These are phyloP conservation scores for Taenioides sp. DNA, from an alignment of 2,797 vertebrate species.

Conservation along the genomic window DNA sequence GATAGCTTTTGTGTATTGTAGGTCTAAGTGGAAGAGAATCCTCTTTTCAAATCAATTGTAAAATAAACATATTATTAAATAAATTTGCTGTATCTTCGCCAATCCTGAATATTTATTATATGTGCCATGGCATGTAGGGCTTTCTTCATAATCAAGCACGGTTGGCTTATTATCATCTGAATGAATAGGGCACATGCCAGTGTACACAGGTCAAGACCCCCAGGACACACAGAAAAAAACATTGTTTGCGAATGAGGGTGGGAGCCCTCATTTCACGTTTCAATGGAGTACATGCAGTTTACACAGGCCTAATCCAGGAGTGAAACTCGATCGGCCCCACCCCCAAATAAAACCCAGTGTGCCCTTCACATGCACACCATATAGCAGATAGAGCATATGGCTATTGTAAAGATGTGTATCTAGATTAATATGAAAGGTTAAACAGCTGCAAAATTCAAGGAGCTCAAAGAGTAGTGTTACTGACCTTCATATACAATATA, in stretches of 20 bases:
- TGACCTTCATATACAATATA: not conserved
- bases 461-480: not conserved
- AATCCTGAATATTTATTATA: not conserved
- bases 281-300: slow-evolving; percentile 65
- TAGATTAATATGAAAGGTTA: not conserved
- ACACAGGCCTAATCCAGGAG: slow-evolving; percentile 57
- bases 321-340: slow-evolving; percentile 10
- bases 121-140: slow-evolving; percentile 38
- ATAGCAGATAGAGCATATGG: slow-evolving; percentile 1
- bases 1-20: not conserved
- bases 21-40: no score
- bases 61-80: no score
- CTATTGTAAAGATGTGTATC: not conserved
- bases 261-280: slow-evolving; percentile 62
- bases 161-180: slow-evolving; percentile 66
- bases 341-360: not conserved
- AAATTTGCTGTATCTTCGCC: not conserved
- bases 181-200: slow-evolving; percentile 63
- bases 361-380: slow-evolving; percentile 9
- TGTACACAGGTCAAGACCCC: slow-evolving; percentile 63
- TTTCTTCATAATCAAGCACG: slow-evolving; percentile 39
- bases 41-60: no score
- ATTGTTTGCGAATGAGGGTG: slow-evolving; percentile 47
- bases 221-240: slow-evolving; percentile 52
- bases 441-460: not conserved